Evolutionary conservation across 2,797 vertebrate genomes (phyloP), one percentile per base, ranked within the genome.

Genomic region (Schizopygopsis pylzovi): DNA sequence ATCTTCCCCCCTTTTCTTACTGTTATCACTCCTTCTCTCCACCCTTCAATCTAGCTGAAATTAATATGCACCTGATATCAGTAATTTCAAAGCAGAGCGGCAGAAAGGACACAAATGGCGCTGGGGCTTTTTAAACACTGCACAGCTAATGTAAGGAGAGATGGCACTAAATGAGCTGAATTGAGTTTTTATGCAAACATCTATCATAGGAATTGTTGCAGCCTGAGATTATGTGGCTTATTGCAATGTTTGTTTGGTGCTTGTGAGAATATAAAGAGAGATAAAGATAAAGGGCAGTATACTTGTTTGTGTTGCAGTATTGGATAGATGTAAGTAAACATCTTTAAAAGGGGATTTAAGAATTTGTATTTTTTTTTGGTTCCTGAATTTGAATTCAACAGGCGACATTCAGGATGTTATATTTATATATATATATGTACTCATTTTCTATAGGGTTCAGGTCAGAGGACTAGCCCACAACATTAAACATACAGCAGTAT

Each of bases 31-130:
- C 79, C 45, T 82, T 84, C 75, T 52, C 80, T 81, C 47, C 54
- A 71, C 41, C 80, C 70, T 72, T 54, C 68, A 83, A 79, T 82
- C 63, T 68, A 82, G 79, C 59, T 87, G 79, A 90, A 88, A 86
- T 84, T 84, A 91, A 87, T 81, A 81, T 80, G 82, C 89, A 88
- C 83, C 75, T 85, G 85, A 56, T 89, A 87, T 86, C 75, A 86
- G 83, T 85, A 76, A 83, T 79, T 73, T 76, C 70, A 83, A 45
- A 87, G 82, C 49, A 67, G 61, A 81, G 80, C 43, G 71, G 71
- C 71, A 87, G 79, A 76, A 73, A 75, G 75, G 82, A 83, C 33
- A 61, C 47, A 54, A 86, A 59, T 13, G 8, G 22, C 49, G 12
- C 59, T 43, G 37, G 12, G 54, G 67, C 22, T 71, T 83, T 89